These are phyloP conservation scores for Leistus spinibarbis DNA, from an alignment of 2,888 invertebrate genomes.

Conservation along the genomic window DNA sequence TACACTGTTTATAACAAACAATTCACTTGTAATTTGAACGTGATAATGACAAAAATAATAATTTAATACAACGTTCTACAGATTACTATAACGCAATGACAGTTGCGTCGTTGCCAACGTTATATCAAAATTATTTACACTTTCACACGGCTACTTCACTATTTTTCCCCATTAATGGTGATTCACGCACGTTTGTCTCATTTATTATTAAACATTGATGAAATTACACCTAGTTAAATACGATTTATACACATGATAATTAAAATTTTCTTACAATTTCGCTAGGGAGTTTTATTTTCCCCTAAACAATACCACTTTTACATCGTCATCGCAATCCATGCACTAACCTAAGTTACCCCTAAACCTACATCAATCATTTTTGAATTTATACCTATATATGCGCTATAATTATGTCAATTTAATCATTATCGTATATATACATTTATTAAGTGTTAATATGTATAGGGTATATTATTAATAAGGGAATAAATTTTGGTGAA, in stretches of 20 bases:
- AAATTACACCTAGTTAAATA: background rate
- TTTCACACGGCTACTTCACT: background rate
- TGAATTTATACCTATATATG: background rate
- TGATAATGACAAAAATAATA: conserved; percentile 37
- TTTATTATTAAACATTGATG: background rate
- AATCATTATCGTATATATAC: background rate
- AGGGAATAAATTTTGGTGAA: too few relatives aligned
- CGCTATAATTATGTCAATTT: background rate
- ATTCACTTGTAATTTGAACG: conserved; percentile 35
- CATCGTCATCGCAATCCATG: background rate
- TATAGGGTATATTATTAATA: too few relatives aligned
- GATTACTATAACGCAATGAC: conserved; percentile 35
- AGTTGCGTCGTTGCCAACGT: conserved; percentile 35
- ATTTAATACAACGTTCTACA: conserved; percentile 39
- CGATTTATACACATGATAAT: background rate
- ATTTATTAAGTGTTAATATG: too few relatives aligned
- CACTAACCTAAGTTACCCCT: background rate
- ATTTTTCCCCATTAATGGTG: background rate
- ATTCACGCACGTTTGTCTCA: background rate
- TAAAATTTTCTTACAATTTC: background rate
- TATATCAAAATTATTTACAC: conserved; percentile 7
- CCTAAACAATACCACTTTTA: background rate
- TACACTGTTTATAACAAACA: conserved; percentile 31
- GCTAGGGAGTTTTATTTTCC: background rate
- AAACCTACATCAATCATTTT: background rate